These are phyloP conservation scores for Melanogrammus aeglefinus DNA, from an alignment of 2,797 vertebrate species.

Conservation along the genomic window DNA sequence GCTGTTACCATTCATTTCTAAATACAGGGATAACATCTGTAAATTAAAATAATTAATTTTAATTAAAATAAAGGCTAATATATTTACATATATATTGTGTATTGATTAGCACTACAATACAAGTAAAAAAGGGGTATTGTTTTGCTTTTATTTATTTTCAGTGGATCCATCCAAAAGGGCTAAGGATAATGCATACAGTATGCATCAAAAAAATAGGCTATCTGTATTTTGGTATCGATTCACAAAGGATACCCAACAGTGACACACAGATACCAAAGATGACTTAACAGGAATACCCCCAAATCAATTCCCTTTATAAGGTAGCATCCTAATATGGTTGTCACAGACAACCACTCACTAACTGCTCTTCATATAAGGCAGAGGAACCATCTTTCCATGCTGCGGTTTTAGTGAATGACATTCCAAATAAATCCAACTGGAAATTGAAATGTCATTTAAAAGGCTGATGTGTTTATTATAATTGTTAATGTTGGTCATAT, in stretches of 20 bases:
- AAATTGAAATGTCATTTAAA: neutral
- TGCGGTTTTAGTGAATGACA: neutral
- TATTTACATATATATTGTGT: neutral
- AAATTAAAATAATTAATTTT: neutral
- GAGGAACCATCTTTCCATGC: slow-evolving; percentile 11
- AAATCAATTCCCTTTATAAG: slow-evolving; percentile 61
- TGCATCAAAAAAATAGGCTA: neutral
- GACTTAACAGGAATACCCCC: slow-evolving; percentile 51
- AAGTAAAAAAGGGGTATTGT: neutral
- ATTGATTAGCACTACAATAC: neutral
- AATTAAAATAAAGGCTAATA: neutral
- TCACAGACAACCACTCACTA: slow-evolving; percentile 16
- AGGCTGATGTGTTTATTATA: neutral
- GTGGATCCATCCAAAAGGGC: neutral
- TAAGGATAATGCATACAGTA: neutral
- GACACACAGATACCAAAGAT: slow-evolving; percentile 24
- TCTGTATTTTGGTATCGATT: slow-evolving; percentile 1
- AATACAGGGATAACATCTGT: neutral
- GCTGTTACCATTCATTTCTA: neutral
- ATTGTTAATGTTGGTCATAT: neutral
- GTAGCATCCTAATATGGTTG: slow-evolving; percentile 57
- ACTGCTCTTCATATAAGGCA: slow-evolving; percentile 27
- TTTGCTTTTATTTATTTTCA: no score
- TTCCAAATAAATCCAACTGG: slow-evolving; percentile 9
- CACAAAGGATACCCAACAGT: slow-evolving; percentile 15